Evolutionary conservation across 2,113 vertebrate genomes (phyloP), one percentile per base, ranked within the genome.

Genomic region (Notarius lentiginosus): DNA sequence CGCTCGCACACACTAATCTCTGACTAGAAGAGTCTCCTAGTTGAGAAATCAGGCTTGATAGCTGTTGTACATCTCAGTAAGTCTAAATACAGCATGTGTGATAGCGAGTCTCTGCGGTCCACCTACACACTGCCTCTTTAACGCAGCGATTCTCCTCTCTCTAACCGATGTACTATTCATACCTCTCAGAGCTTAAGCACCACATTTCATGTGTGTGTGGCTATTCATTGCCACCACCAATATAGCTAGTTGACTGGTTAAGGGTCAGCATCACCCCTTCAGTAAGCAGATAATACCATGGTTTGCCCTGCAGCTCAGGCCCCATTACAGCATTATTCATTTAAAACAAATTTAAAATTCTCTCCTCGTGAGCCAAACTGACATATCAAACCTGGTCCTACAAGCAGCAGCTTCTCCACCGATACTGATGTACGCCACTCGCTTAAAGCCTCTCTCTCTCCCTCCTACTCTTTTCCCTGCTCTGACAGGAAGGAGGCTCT

Each of bases 21-120:
- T 82, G 85, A 76, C n/a, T 72, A 22, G 30, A 82, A 55, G 85
- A 61, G 24, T 89, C 56, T 87, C 82, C 30, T 53, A 18, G 47
- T 82, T 47, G 60, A 87, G 70, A 27, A 82, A 63, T 56, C 41
- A 15, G 81, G 63, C 55, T 61, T 76, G 86, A 87, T 76, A 55
- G 41, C 80, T 83, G 86, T 72, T 75, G 86, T 56, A 63, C 55
- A 81, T 84, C 70, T 47, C 70, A 86, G 85, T 60, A 56, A 83
- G 86, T 87, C 80, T 87, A 87, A 87, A 87, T 83, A 87, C 83
- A 55, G 88, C 84, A 85, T 76, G 83, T 86, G 66, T 87, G 82
- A 80, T 89, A 84, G 76, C 77, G 14, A 79, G 79, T 87, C 88
- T 87, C 76, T 72, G 70, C 34, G 68, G 86, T 34, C 86, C 89